phyloP scores from a whole-genome alignment of 2,888 invertebrate species.

The Dasypolia templi region DNA sequence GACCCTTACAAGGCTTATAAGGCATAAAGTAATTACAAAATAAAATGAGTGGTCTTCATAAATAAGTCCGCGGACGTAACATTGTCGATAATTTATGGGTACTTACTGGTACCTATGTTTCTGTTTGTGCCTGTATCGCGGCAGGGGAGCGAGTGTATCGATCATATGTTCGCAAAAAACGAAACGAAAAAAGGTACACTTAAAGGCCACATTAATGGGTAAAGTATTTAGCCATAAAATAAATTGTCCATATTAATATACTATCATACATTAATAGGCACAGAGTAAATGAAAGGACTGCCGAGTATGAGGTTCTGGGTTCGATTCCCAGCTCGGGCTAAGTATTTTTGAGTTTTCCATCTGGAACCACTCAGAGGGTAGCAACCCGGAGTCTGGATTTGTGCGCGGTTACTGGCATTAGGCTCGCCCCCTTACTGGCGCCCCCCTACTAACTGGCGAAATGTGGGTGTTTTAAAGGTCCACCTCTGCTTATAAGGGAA shows the following conservation, averaged over 20 bases:
- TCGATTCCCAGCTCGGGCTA: background rate
- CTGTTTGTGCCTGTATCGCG: slow-evolving; percentile 33
- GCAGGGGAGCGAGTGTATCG: slow-evolving; percentile 42
- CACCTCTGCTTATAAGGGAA: too few species aligned
- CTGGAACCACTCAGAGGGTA: background rate
- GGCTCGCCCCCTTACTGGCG: background rate
- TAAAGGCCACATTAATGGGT: slow-evolving; percentile 39
- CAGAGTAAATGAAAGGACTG: slow-evolving; percentile 12
- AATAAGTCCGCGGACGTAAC: slow-evolving; percentile 42
- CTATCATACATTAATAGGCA: background rate
- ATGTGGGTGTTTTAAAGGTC: too few species aligned
- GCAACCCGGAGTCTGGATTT: background rate
- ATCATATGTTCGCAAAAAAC: slow-evolving; percentile 52
- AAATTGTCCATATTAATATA: slow-evolving; percentile 33
- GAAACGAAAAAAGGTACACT: slow-evolving; percentile 23
- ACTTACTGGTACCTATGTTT: slow-evolving; percentile 41
- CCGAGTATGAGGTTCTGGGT: background rate
- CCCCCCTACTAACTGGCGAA: background rate
- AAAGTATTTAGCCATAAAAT: slow-evolving; percentile 43
- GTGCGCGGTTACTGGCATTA: background rate
- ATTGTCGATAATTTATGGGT: slow-evolving; percentile 54
- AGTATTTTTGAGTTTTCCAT: background rate
- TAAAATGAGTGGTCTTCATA: slow-evolving; percentile 39
- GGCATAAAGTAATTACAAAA: slow-evolving; percentile 33
- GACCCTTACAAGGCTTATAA: background rate